Evolutionary conservation across 2,888 invertebrate genomes (phyloP).

Genomic region (Leucophora obtusa): DNA sequence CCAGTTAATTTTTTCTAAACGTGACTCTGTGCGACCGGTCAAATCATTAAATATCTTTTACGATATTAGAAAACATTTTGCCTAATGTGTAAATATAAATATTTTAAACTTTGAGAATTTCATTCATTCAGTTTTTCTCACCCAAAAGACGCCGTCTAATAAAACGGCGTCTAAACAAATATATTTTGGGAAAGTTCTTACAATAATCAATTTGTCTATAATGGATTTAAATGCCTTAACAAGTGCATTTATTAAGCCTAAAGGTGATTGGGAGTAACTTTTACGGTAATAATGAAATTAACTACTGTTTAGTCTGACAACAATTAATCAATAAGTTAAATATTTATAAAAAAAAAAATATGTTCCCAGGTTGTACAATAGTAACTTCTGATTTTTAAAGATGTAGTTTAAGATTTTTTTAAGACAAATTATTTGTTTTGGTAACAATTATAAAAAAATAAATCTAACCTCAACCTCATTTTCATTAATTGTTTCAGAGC

Average conservation of each 20-base stretch:
- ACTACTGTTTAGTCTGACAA: slow-evolving; percentile 55
- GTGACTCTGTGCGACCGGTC: too few species aligned
- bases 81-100: not conserved
- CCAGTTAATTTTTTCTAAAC: too few species aligned
- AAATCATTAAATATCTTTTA: too few species aligned
- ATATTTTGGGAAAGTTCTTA: not conserved
- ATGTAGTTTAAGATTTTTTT: slow-evolving; percentile 20
- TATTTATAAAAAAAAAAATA: not conserved
- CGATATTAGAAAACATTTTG: too few species aligned
- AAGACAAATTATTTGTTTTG: slow-evolving; percentile 33
- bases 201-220: slow-evolving; percentile 21
- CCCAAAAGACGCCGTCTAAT: slow-evolving; percentile 31
- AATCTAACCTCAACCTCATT: slow-evolving; percentile 50
- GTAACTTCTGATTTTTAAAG: slow-evolving; percentile 25
- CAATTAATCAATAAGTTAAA: slow-evolving; percentile 58
- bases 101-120: not conserved
- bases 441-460: slow-evolving; percentile 29
- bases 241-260: slow-evolving; percentile 32
- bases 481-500: slow-evolving; percentile 55
- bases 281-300: slow-evolving; percentile 7
- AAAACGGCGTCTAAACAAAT: slow-evolving; percentile 22
- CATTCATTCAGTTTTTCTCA: not conserved
- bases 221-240: slow-evolving; percentile 15
- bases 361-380: slow-evolving; percentile 46
- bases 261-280: slow-evolving; percentile 29